Evolutionary conservation across 2,888 invertebrate genomes (phyloP).

Genomic region (Orthosia gothica): DNA sequence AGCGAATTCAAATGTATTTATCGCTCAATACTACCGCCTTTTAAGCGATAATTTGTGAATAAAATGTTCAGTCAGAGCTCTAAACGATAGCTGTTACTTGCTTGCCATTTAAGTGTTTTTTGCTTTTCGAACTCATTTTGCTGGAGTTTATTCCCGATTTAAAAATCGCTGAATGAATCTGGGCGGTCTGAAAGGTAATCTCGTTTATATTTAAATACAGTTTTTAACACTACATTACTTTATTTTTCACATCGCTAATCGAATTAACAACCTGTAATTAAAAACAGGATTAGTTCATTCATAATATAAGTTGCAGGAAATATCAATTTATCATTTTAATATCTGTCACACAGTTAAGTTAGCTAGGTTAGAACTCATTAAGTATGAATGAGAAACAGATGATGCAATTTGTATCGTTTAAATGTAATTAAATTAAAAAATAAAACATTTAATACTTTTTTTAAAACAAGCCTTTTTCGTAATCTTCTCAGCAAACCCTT

Average conservation of each 20-base stretch:
- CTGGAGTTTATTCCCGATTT: conserved; percentile 22
- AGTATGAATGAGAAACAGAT: conserved; percentile 3
- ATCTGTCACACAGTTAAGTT: conserved; percentile 1
- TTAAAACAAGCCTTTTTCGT: no score
- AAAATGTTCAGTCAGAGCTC: conserved; percentile 49
- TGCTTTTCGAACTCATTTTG: conserved; percentile 45
- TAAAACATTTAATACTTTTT: no score
- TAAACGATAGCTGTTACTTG: conserved; percentile 51
- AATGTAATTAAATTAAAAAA: conserved; percentile 18
- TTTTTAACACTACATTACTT: neutral
- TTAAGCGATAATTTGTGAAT: conserved; percentile 54
- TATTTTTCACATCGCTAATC: neutral
- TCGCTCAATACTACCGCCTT: conserved; percentile 49
- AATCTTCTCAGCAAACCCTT: no score
- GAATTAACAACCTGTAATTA: conserved; percentile 20
- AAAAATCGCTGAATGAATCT: conserved; percentile 29
- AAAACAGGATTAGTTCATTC: conserved; percentile 24
- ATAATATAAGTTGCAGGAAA: neutral
- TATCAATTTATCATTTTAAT: conserved; percentile 23
- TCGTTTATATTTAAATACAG: neutral
- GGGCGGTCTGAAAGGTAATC: conserved; percentile 17
- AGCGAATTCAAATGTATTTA: conserved; percentile 69
- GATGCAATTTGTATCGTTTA: conserved; percentile 9
- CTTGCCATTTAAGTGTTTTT: conserved; percentile 55
- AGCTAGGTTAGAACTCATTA: conserved; percentile 24